Base-by-base conservation (phyloP, 2,113 vertebrate species). In the Girardinichthys multiradiatus region DNA sequence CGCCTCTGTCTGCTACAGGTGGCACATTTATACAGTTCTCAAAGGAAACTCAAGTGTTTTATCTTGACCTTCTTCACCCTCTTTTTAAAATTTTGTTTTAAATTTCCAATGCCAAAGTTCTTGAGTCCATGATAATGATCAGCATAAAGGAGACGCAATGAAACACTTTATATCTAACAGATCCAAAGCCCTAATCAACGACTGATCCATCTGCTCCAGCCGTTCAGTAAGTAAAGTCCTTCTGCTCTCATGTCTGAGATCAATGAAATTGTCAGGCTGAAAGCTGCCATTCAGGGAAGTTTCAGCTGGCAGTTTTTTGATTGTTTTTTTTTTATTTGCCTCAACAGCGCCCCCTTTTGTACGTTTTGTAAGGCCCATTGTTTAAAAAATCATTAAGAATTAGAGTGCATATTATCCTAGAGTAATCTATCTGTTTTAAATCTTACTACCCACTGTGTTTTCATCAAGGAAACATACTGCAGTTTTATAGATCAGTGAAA, bases 281-380 rank as follows among this genome's bases (percentile, higher is more conserved):
- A 48, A 69, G 5, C 70, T 78, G 67, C 57, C 70, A 68, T 48
- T 87, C 72, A 42, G 6, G 27, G 2, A 54, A 54, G 67, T 61
- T 74, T 67, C 12, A 63, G 61, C 72, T 74, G 64, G 63, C 58
- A 61, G 70, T 19, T 45, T 19, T 45, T 19, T 17, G 42, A 17
- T n/a, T 54, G 0, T 19, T 54, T n/a, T 51, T 24, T 51, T 51
- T 51, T 51, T 88, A 65, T 70, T 71, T 86, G 79, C 83, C 89
- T 87, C 86, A 90, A 88, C 83, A 92, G 91, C 86, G 88, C 90
- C 89, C 89, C 83, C 90, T 86, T 85, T 89, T 81, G 92, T 76
- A 74, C 72, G 17, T 54, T 45, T 39, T 45, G 28, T 58, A n/a
- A n/a, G 17, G 11, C 29, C 70, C 57, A 72, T 35, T 8, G 65